Conservation (phyloP, 92 coral and sea anemone species). For the Actinernus sp. region DNA sequence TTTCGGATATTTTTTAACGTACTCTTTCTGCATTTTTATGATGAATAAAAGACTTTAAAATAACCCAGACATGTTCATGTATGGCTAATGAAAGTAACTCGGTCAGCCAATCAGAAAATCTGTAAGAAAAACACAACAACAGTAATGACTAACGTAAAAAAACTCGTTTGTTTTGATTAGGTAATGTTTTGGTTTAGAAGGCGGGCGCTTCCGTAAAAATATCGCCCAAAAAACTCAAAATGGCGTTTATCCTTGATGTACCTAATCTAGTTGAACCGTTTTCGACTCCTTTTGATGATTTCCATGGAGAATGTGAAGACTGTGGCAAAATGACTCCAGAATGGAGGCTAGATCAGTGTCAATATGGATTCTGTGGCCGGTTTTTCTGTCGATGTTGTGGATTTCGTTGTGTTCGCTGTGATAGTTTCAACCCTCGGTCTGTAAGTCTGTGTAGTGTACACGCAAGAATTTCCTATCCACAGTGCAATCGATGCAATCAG, state of each 20-base stretch:
- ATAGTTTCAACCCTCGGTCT: constrained; percentile 67
- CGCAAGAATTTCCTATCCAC: constrained; percentile 70
- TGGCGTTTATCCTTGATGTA: constrained; percentile 23
- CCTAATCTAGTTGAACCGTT: constrained; percentile 14
- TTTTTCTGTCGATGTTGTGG: constrained; percentile 79
- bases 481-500: constrained; percentile 65
- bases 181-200: constrained; percentile 44
- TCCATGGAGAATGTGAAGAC: constrained; percentile 89
- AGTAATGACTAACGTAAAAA: constrained; percentile 45
- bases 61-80: too few relatives aligned
- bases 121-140: constrained; percentile 31
- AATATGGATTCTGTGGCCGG: constrained; percentile 88
- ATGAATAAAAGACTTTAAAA: too few relatives aligned
- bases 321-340: constrained; percentile 75
- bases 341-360: constrained; percentile 80
- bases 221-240: background rate
- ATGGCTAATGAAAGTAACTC: too few relatives aligned
- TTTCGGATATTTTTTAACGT: too few relatives aligned
- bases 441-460: constrained; percentile 69
- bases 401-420: constrained; percentile 78
- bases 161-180: constrained; percentile 35
- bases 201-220: constrained; percentile 10
- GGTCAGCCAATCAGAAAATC: constrained; percentile 14
- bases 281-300: constrained; percentile 19
- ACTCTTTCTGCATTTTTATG: too few relatives aligned